phyloP scores from a whole-genome alignment of 2,113 vertebrate species.

The Dunckerocampus dactyliophorus region DNA sequence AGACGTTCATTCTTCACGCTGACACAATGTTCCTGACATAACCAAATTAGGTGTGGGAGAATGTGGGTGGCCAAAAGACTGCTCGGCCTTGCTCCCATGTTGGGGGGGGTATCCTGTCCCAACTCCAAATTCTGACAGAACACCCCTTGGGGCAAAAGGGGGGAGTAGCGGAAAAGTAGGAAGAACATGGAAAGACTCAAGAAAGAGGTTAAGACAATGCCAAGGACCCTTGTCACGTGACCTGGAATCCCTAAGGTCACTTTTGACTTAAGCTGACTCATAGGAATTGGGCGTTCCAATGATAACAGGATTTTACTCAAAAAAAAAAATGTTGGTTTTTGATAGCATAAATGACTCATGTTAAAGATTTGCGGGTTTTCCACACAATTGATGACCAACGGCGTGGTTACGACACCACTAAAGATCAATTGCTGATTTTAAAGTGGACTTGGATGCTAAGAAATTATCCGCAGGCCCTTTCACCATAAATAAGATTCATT shows the following conservation, averaged over 20 bases:
- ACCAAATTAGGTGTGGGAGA: slow-evolving; percentile 58
- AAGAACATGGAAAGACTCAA: slow-evolving; percentile 24
- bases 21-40: slow-evolving; percentile 58
- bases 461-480: slow-evolving; percentile 52
- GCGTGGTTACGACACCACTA: slow-evolving; percentile 15
- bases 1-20: slow-evolving; percentile 50
- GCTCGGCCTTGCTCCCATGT: slow-evolving; percentile 25
- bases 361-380: slow-evolving; percentile 22
- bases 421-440: slow-evolving; percentile 43
- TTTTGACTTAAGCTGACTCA: slow-evolving; percentile 42
- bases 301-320: slow-evolving; percentile 46
- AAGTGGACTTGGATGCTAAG: slow-evolving; percentile 36
- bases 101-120: slow-evolving; percentile 56
- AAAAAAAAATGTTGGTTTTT: slow-evolving; percentile 41
- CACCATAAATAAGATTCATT: slow-evolving; percentile 71
- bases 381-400: slow-evolving; percentile 34
- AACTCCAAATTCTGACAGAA: slow-evolving; percentile 55
- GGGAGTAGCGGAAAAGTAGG: slow-evolving; percentile 41
- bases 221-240: not conserved
- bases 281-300: slow-evolving; percentile 58
- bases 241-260: too few species aligned
- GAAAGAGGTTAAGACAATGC: slow-evolving; percentile 4
- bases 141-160: slow-evolving; percentile 40
- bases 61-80: slow-evolving; percentile 39
- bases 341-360: slow-evolving; percentile 43